Evolutionary conservation across 2,113 vertebrate genomes (phyloP), one percentile per base, ranked within the genome.

Genomic region (Engystomops pustulosus): DNA sequence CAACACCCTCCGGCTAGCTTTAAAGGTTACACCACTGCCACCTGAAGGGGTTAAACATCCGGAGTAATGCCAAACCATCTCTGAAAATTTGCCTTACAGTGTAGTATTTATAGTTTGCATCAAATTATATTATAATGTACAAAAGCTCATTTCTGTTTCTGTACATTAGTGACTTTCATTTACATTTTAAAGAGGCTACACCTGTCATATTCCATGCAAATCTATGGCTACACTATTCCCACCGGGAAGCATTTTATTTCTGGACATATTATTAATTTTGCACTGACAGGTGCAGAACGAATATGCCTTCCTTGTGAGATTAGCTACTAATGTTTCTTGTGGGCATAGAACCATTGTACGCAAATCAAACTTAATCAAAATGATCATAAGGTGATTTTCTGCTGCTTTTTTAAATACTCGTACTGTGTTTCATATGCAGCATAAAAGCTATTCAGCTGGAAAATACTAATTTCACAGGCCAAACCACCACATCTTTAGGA

Each of bases 311-410:
- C 81, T 74, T 65, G 55, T 84, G 81, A 76, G 81, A 77, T 84
- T 68, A 77, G 41, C 71, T 75, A 51, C 81, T 77, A 84, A 84
- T 84, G 60, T 84, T 77, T 84, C 81, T 84, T 84, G 58, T 84
- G 81, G 71, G 81, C 72, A 84, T 32, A 51, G 60, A 84, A 84
- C 60, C 55, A 84, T 84, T 84, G 81, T 77, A 75, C 72, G 55
- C 81, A 84, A 84, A 84, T 84, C 81, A 84, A 84, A 84, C 70
- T 75, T 84, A 84, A 84, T 84, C 81, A 84, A 84, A 84, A 84
- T 84, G 81, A 84, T 84, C 72, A 84, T 77, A 84, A 84, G 72
- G 72, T 84, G 71, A 84, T 84, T 84, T 84, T 77, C 81, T 76
- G 81, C 81, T 77, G 30, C 53, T 23, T 77, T 68, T 84, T 77